phyloP scores from a whole-genome alignment of 2,888 invertebrate species.

The Melinaea menophilus region DNA sequence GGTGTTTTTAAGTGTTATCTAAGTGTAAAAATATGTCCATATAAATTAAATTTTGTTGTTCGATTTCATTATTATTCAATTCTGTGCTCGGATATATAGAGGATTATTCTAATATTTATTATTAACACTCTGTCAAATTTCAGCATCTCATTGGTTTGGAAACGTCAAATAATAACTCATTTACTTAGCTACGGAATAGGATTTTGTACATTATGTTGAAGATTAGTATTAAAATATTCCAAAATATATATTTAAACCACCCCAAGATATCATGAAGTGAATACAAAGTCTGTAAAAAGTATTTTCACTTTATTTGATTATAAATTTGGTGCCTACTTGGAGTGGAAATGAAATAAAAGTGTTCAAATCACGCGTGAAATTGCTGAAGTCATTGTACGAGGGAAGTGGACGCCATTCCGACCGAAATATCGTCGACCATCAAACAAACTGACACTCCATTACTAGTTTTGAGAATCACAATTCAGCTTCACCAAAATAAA shows the following conservation, averaged over 20 bases:
- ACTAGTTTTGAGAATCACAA: slow-evolving; percentile 10
- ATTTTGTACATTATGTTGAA: too few species aligned
- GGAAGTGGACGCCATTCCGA: slow-evolving; percentile 48
- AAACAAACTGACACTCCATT: slow-evolving; percentile 29
- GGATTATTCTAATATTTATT: slow-evolving; percentile 1
- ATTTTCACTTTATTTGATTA: slow-evolving; percentile 13
- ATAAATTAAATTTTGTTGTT: too few species aligned
- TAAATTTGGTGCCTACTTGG: slow-evolving; percentile 19
- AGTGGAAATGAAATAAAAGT: slow-evolving; percentile 70
- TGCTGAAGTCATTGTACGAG: slow-evolving; percentile 60
- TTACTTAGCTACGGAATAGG: too few species aligned
- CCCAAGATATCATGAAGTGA: too few species aligned
- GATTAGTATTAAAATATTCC: too few species aligned
- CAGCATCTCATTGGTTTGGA: too few species aligned
- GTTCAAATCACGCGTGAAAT: slow-evolving; percentile 76
- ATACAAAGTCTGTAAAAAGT: too few species aligned
- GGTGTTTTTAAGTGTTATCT: too few species aligned
- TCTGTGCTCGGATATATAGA: neutral
- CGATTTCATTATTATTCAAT: too few species aligned
- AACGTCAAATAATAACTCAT: too few species aligned
- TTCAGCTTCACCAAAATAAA: slow-evolving; percentile 6
- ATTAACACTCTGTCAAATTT: neutral
- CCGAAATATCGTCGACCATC: slow-evolving; percentile 31
- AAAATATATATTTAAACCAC: too few species aligned
- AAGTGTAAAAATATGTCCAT: too few species aligned